Evolutionary conservation across 2,113 vertebrate genomes (phyloP).

Genomic region (Etheostoma cragini): DNA sequence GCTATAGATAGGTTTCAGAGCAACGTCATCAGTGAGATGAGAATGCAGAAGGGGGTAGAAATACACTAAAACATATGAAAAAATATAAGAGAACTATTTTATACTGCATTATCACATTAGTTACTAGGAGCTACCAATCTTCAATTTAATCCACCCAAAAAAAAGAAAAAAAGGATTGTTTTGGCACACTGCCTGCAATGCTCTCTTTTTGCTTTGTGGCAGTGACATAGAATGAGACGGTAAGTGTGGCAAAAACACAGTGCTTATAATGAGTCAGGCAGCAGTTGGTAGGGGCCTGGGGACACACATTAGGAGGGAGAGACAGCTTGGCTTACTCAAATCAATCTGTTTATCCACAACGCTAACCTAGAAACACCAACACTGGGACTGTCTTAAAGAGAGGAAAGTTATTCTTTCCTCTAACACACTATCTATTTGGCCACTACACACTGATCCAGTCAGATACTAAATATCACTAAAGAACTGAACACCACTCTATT

Average conservation of each 20-base stretch:
- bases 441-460: background rate
- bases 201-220: slow-evolving; percentile 42
- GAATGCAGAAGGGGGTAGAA: background rate
- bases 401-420: slow-evolving; percentile 39
- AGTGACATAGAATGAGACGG: slow-evolving; percentile 40
- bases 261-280: slow-evolving; percentile 70
- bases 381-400: slow-evolving; percentile 32
- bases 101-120: background rate
- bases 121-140: slow-evolving; percentile 32
- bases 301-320: slow-evolving; percentile 51
- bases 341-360: slow-evolving; percentile 66
- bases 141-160: slow-evolving; percentile 7
- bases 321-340: slow-evolving; percentile 63
- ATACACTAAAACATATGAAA: no score
- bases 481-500: background rate
- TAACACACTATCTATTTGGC: slow-evolving; percentile 18
- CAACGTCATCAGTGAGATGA: background rate
- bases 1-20: background rate
- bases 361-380: slow-evolving; percentile 51
- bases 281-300: slow-evolving; percentile 69
- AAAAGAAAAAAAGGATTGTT: background rate
- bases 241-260: slow-evolving; percentile 47
- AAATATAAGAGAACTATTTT: background rate
- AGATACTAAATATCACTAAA: background rate
- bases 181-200: slow-evolving; percentile 42